Evolutionary conservation across 2,113 vertebrate genomes (phyloP).

Genomic region (Panthera tigris): DNA sequence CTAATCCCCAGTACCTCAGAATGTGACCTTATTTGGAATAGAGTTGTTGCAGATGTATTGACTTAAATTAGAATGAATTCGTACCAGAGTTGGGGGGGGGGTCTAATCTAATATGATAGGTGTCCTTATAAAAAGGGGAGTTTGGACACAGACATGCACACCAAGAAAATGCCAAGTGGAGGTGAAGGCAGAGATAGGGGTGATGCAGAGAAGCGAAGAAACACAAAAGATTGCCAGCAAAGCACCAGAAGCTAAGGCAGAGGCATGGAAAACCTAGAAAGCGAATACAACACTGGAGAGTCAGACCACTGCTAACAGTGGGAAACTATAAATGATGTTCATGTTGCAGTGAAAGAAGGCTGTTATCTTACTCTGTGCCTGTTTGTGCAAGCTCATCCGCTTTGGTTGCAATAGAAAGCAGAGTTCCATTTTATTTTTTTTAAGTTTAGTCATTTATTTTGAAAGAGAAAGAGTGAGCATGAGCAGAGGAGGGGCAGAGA

Average conservation of each 20-base stretch:
- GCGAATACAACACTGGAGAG: neutral
- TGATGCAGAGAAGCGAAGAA: neutral
- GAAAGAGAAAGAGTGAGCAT: too few species aligned
- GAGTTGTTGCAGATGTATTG: neutral
- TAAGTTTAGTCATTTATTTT: too few species aligned
- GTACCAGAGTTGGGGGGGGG: accelerated
- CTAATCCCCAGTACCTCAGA: neutral
- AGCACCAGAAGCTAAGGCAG: neutral
- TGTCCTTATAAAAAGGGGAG: neutral
- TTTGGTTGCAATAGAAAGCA: neutral
- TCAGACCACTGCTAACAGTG: neutral
- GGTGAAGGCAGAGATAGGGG: neutral
- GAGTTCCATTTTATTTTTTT: slow-evolving; percentile 4
- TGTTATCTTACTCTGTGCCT: neutral
- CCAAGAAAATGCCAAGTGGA: neutral
- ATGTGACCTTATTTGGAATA: neutral
- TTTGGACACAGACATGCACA: neutral
- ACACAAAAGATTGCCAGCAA: neutral
- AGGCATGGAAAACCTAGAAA: neutral
- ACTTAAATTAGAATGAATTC: neutral
- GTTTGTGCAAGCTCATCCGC: neutral
- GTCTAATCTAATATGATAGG: neutral
- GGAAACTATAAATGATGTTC: neutral
- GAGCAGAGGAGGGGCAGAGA: too few species aligned
- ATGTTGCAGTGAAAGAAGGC: neutral